These are phyloP conservation scores for Neoascia interrupta DNA, from an alignment of 2,888 invertebrate genomes.

Conservation along the genomic window DNA sequence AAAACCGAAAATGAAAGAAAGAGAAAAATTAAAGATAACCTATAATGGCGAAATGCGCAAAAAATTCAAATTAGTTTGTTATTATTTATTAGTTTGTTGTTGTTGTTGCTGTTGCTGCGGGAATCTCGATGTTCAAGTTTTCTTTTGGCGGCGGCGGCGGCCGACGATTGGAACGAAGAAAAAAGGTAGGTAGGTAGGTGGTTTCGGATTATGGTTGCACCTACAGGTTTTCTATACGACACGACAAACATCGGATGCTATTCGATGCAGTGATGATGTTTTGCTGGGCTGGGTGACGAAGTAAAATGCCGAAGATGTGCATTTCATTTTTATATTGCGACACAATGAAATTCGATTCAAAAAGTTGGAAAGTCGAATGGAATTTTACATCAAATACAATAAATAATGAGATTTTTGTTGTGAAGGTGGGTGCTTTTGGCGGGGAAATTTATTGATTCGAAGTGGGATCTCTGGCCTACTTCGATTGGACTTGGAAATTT, in stretches of 20 bases:
- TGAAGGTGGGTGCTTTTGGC: conserved; percentile 10
- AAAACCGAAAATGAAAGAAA: conserved; percentile 3
- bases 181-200: conserved; percentile 21
- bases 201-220: conserved; percentile 18
- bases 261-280: too few species aligned
- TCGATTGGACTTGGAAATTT: too few species aligned
- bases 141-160: conserved; percentile 1
- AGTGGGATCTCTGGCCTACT: too few species aligned
- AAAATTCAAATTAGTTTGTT: conserved; percentile 62
- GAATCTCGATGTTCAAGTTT: conserved; percentile 11
- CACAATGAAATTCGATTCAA: conserved; percentile 35
- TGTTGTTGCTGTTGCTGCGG: not conserved
- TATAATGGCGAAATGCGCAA: conserved; percentile 63
- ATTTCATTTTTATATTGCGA: conserved; percentile 30
- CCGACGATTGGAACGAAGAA: too few species aligned
- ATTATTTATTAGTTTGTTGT: conserved; percentile 44
- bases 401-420: not conserved
- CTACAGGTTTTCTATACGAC: conserved; percentile 31
- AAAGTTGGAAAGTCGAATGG: conserved; percentile 21
- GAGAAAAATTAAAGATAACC: conserved; percentile 63
- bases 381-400: not conserved
- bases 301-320: conserved; percentile 44
- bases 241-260: too few species aligned
- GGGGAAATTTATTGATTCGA: too few species aligned
- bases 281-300: not conserved